These are phyloP conservation scores for Eudyptes chrysolophus DNA, from an alignment of 2,113 vertebrate genomes.

Conservation along the genomic window DNA sequence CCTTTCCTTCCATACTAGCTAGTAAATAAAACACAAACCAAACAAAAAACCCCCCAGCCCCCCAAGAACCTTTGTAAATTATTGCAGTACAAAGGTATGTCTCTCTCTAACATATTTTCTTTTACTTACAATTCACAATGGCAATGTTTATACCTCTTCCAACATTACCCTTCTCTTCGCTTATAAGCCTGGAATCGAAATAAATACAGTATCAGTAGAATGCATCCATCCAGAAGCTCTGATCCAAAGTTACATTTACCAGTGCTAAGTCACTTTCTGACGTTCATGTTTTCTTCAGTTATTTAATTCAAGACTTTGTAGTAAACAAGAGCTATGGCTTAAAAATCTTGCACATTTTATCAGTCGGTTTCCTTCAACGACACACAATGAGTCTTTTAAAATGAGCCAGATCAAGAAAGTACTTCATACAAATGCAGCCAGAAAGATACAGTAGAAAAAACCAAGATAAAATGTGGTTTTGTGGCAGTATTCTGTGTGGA, in stretches of 20 bases:
- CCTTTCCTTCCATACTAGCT: not conserved
- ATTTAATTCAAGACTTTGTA: not conserved
- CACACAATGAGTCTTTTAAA: not conserved
- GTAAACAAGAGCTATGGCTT: not conserved
- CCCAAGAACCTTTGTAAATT: not conserved
- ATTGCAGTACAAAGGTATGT: not conserved
- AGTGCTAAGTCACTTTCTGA: not conserved
- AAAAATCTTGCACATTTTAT: not conserved
- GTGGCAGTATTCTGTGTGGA: not conserved
- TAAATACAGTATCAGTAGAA: not conserved
- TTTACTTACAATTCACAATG: conserved; percentile 73
- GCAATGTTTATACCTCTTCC: conserved; percentile 78
- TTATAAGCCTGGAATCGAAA: conserved; percentile 71
- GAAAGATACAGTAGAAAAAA: not conserved
- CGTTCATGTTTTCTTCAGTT: not conserved
- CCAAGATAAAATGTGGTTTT: not conserved
- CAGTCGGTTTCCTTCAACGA: not conserved
- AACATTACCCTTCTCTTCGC: conserved; percentile 8
- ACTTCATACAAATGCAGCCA: not conserved
- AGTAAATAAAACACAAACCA: not conserved
- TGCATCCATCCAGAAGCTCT: not conserved
- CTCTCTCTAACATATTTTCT: not conserved
- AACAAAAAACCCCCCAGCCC: not conserved
- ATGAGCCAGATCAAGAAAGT: not conserved
- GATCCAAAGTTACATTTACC: not conserved